phyloP scores from a whole-genome alignment of 1,140 invertebrate species.

The Drosophila asahinai region DNA sequence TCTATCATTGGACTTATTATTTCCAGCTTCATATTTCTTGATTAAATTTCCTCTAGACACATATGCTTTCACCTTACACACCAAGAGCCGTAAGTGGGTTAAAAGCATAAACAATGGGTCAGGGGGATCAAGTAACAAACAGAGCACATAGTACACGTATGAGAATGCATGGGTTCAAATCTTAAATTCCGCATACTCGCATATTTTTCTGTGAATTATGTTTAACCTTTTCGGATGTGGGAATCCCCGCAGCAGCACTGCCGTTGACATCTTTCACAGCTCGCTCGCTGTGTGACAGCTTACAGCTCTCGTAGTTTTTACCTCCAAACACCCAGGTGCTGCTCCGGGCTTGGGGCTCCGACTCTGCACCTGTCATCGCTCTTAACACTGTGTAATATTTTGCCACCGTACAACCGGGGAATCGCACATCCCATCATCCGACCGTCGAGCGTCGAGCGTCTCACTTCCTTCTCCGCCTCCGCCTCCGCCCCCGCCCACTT shows the following conservation, averaged over 20 bases:
- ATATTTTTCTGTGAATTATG: conserved; percentile 15
- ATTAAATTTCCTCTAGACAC: not conserved
- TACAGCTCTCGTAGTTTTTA: conserved; percentile 43
- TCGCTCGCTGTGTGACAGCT: conserved; percentile 51
- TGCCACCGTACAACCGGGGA: conserved; percentile 1
- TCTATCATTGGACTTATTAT: not conserved
- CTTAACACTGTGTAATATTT: conserved; percentile 52
- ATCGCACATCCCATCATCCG: conserved; percentile 18
- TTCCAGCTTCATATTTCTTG: not conserved
- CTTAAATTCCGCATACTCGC: conserved; percentile 8
- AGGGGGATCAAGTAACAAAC: not conserved
- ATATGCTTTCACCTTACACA: not conserved
- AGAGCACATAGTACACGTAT: too few relatives aligned
- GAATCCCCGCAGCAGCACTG: conserved; percentile 19
- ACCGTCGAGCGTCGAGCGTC: not conserved
- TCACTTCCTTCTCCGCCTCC: not conserved
- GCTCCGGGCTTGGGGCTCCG: conserved; percentile 9
- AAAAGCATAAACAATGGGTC: conserved; percentile 3
- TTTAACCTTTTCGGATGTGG: conserved; percentile 18
- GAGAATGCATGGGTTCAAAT: conserved; percentile 8
- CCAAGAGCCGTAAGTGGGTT: not conserved
- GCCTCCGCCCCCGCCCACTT: conserved; percentile 26
- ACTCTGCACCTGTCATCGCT: conserved; percentile 41
- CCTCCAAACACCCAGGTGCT: conserved; percentile 27
- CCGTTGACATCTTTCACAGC: conserved; percentile 70